phyloP scores from a whole-genome alignment of 2,797 vertebrate species.

The Eulemur mongoz region DNA sequence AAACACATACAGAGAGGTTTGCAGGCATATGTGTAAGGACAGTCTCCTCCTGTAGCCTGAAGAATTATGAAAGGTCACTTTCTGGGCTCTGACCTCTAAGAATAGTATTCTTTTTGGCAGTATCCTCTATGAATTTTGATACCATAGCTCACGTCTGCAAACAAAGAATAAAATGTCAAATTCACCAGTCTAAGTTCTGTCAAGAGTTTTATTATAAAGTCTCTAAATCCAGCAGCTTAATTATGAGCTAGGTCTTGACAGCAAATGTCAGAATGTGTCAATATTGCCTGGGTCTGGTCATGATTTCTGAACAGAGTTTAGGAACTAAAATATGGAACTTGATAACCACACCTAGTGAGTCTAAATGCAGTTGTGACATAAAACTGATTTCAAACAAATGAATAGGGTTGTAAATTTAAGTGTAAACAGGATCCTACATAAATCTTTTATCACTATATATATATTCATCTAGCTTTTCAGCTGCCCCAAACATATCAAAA shows the following conservation, averaged over 20 bases:
- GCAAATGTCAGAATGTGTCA: neutral
- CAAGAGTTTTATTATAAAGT: neutral
- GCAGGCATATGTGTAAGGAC: fast-evolving
- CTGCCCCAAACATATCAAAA: neutral
- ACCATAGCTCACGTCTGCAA: neutral
- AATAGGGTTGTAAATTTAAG: neutral
- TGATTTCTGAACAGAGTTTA: neutral
- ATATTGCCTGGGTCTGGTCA: neutral
- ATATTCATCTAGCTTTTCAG: neutral
- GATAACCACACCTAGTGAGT: neutral
- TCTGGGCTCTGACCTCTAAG: neutral
- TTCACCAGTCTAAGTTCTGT: neutral
- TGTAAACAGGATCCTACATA: neutral
- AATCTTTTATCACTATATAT: neutral
- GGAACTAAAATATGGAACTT: neutral
- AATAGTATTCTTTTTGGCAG: neutral
- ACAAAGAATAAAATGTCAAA: slow-evolving; percentile 17
- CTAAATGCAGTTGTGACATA: neutral
- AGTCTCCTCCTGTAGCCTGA: neutral
- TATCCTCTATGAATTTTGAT: neutral
- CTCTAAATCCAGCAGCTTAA: neutral
- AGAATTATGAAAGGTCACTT: neutral
- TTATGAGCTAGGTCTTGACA: neutral
- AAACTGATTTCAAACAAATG: neutral
- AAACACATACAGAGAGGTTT: neutral